Conservation (phyloP, 2,113 vertebrate species). For the Neotoma lepida region DNA sequence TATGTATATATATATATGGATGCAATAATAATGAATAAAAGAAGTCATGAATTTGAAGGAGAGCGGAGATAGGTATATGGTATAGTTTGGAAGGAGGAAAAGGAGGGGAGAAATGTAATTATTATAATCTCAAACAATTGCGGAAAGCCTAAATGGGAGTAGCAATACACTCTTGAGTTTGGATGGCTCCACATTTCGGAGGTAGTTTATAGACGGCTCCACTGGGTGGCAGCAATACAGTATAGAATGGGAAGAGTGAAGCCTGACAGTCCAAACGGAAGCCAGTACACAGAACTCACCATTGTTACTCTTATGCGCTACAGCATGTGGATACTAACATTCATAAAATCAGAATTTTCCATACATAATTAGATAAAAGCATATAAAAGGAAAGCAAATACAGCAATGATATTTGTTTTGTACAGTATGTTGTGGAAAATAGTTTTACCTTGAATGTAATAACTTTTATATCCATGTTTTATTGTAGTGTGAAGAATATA, state of each 20-base stretch:
- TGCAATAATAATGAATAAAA: neutral
- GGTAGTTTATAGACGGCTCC: slow-evolving; percentile 66
- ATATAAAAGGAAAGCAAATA: neutral
- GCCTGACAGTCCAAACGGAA: neutral
- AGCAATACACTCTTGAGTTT: neutral
- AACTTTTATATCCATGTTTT: neutral
- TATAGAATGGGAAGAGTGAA: neutral
- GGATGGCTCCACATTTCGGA: neutral
- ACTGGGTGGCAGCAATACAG: slow-evolving; percentile 84
- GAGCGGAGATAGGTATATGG: accelerated
- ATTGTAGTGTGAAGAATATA: neutral
- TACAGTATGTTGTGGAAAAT: neutral
- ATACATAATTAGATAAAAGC: neutral
- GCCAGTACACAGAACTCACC: neutral
- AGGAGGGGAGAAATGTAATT: neutral
- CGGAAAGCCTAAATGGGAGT: neutral
- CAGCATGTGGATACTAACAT: neutral
- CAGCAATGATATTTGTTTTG: neutral
- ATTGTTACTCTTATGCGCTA: neutral
- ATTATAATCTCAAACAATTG: too few relatives aligned
- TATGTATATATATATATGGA: neutral
- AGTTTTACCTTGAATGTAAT: neutral
- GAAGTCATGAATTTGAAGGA: neutral
- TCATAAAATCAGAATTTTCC: neutral
- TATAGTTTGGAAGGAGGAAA: neutral